Evolutionary conservation across 2,797 vertebrate genomes (phyloP), one percentile per base, ranked within the genome.

Genomic region (Siniperca scherzeri): DNA sequence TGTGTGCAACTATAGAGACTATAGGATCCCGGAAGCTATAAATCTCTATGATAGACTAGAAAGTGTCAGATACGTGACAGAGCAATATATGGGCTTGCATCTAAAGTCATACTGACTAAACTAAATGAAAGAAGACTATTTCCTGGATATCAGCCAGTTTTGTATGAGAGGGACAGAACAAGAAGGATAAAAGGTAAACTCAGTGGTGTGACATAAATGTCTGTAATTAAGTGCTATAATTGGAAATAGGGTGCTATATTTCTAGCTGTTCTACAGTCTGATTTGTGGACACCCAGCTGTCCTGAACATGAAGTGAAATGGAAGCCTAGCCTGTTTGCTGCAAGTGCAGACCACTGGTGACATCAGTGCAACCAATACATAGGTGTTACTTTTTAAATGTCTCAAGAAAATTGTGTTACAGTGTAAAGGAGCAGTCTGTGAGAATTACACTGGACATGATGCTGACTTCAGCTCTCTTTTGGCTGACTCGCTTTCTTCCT

Each of bases 391-490:
- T 76, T 53, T 4, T 5, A 72, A 64, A 74, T 33, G 36, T 69
- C 70, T 62, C 1, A 14, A 22, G 57, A 30, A 68, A 71, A 61
- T 27, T 27, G n/a, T 70, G 9, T 46, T 62, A 1, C 10, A 13
- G 33, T 33, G 42, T 61, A 65, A 64, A 74, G 65, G 42, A 76
- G 36, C 1, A 46, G n/a, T 62, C 50, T 68, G 36, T 50, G 68
- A 72, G 81, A 61, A 42, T 52, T 62, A 62, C 42, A 3, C 9
- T n/a, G 72, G 82, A 60, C 67, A 74, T 69, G 73, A 62, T 83
- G 84, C 84, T 87, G 84, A 89, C 76, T 72, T 70, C 62, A 85
- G 84, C 89, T 81, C 30, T 68, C 48, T 78, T 80, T 52, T 62
- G 74, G 75, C 78, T 83, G 81, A 84, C 77, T 86, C 25, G 21